Percentiles rank a stretch among this genome's conserved stretches.
Evolutionary conservation across 2,888 invertebrate genomes (phyloP).

Genomic region (Ceriagrion tenellum): DNA sequence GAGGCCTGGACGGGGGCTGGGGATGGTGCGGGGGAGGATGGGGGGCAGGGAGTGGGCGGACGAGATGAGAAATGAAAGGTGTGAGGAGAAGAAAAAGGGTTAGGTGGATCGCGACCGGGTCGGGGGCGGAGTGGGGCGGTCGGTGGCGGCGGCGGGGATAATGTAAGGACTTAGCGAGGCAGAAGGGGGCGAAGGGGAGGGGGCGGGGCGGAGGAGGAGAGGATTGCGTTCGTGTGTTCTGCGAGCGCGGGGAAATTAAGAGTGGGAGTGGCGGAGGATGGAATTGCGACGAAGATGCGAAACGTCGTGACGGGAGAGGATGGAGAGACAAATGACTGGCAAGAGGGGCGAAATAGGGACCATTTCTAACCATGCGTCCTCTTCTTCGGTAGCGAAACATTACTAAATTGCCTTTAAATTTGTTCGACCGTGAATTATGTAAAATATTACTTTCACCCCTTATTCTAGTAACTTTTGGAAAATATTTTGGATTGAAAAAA

Average conservation of each 20-base stretch:
- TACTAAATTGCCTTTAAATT: too few relatives aligned
- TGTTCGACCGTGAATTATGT: too few relatives aligned
- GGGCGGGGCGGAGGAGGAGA: neutral
- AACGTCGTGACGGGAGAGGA: neutral
- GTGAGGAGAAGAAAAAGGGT: neutral
- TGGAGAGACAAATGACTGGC: neutral
- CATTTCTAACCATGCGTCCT: too few relatives aligned
- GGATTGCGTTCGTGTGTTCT: neutral
- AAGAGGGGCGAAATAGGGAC: neutral
- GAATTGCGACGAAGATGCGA: neutral
- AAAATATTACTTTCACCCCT: too few relatives aligned
- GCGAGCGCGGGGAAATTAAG: neutral
- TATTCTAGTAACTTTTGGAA: too few relatives aligned
- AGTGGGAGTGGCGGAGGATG: neutral
- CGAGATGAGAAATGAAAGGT: conserved; percentile 11
- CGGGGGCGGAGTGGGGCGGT: neutral
- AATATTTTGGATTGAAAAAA: too few relatives aligned
- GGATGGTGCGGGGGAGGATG: too few relatives aligned
- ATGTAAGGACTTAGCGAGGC: neutral
- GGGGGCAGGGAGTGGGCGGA: neutral
- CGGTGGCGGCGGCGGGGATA: neutral
- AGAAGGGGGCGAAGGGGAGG: neutral
- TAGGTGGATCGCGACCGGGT: neutral
- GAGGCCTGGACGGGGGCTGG: neutral
- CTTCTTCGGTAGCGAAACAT: too few relatives aligned